These are phyloP conservation scores for Agrochola lota DNA, from an alignment of 2,888 invertebrate species.

Conservation along the genomic window DNA sequence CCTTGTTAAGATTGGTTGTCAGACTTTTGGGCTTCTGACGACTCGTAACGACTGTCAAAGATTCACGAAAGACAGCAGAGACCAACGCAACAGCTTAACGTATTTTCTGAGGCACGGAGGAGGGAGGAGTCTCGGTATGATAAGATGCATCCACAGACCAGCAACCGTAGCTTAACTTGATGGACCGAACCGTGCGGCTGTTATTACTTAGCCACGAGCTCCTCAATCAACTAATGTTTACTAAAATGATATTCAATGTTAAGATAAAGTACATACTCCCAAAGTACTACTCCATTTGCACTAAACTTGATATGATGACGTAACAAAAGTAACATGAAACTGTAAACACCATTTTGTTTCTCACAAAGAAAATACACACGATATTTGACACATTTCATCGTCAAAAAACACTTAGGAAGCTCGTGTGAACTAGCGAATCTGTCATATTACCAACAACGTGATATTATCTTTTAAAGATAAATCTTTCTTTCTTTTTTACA, in stretches of 20 bases:
- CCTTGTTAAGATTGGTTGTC: too few relatives aligned
- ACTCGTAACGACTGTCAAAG: too few relatives aligned
- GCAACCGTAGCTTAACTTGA: too few relatives aligned
- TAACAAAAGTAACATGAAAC: background rate
- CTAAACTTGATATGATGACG: background rate
- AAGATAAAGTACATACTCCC: background rate
- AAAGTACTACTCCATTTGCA: background rate
- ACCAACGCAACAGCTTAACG: too few relatives aligned
- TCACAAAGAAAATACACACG: slow-evolving; percentile 13
- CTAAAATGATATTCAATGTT: background rate
- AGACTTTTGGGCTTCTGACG: too few relatives aligned
- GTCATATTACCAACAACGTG: slow-evolving; percentile 9
- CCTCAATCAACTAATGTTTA: background rate
- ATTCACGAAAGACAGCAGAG: too few relatives aligned
- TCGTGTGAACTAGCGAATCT: slow-evolving; percentile 29
- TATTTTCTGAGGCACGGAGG: too few relatives aligned
- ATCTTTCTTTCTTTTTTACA: slow-evolving; percentile 26
- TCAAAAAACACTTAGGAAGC: slow-evolving; percentile 40
- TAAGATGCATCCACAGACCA: too few relatives aligned
- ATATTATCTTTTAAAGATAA: slow-evolving; percentile 37
- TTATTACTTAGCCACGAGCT: too few relatives aligned
- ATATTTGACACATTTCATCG: slow-evolving; percentile 35
- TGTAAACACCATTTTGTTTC: background rate
- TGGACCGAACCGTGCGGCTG: too few relatives aligned
- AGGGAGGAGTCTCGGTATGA: too few relatives aligned